phyloP scores from a whole-genome alignment of 2,888 invertebrate genomes.

The Zelleria hepariella region DNA sequence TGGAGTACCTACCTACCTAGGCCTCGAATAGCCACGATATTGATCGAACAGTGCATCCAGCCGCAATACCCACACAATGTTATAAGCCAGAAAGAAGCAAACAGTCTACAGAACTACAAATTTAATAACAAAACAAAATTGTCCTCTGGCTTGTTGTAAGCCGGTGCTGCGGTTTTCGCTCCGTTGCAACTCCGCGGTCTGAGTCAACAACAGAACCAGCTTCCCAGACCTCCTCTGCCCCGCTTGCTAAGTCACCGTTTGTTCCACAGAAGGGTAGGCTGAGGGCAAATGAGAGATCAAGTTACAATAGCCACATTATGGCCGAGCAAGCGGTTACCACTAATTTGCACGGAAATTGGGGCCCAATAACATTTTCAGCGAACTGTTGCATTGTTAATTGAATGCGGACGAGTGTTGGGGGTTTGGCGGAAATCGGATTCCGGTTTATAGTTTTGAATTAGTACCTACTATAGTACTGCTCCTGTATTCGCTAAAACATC shows the following conservation, averaged over 20 bases:
- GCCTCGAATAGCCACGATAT: no score
- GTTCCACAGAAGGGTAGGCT: no score
- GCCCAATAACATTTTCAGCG: neutral
- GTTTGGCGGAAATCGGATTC: neutral
- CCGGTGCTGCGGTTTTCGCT: neutral
- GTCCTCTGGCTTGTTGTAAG: neutral
- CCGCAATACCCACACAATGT: no score
- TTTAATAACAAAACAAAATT: neutral
- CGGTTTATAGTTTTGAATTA: no score
- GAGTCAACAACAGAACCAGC: neutral
- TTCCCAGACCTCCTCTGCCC: neutral
- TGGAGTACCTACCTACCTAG: no score
- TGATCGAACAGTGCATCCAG: no score
- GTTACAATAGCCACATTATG: neutral
- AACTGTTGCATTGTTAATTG: neutral
- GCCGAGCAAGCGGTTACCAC: neutral
- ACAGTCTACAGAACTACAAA: neutral
- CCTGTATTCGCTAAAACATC: no score
- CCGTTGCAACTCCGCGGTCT: neutral
- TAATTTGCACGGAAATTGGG: constrained; percentile 3
- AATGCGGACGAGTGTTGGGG: neutral
- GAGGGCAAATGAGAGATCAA: neutral
- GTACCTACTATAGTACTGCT: no score
- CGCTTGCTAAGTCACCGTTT: no score
- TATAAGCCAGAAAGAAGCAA: no score